Percentiles rank a stretch among this genome's conserved stretches.
Evolutionary conservation across 2,797 vertebrate genomes (phyloP).

Genomic region (Phrynocephalus guinanensis): DNA sequence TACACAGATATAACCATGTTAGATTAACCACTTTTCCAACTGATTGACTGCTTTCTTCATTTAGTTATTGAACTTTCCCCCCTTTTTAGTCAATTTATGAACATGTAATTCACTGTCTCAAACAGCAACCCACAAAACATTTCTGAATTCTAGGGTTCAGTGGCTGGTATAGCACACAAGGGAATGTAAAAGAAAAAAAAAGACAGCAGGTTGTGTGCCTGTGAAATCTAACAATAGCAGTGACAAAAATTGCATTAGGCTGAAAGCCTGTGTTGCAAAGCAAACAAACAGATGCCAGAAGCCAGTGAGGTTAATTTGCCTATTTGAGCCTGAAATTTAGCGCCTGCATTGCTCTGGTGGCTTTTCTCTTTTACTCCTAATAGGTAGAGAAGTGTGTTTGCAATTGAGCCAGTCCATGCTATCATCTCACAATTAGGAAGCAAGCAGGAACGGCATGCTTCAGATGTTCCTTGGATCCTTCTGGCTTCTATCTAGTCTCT

Average conservation of each 20-base stretch:
- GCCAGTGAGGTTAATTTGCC: neutral
- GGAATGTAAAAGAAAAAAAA: neutral
- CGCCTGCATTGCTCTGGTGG: neutral
- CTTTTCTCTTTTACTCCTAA: neutral
- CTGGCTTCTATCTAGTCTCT: neutral
- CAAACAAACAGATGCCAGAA: neutral
- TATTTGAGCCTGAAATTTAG: neutral
- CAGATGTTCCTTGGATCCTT: neutral
- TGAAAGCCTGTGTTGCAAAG: neutral
- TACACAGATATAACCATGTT: conserved; percentile 45
- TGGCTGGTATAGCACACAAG: neutral
- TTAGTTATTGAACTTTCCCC: conserved; percentile 5
- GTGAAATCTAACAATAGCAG: neutral
- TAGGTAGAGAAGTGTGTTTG: neutral
- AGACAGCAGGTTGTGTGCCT: neutral
- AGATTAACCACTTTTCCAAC: conserved; percentile 10
- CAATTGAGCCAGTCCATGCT: neutral
- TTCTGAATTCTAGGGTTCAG: neutral
- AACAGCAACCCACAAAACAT: neutral
- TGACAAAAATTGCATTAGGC: neutral
- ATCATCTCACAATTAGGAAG: neutral
- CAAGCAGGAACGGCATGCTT: neutral
- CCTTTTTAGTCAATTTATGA: neutral
- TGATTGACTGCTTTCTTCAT: conserved; percentile 18
- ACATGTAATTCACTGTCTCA: conserved; percentile 25